Percentiles rank a stretch among this genome's conserved stretches.
Evolutionary conservation across 2,113 vertebrate species (phyloP).

Genomic region (Loxodonta africana): DNA sequence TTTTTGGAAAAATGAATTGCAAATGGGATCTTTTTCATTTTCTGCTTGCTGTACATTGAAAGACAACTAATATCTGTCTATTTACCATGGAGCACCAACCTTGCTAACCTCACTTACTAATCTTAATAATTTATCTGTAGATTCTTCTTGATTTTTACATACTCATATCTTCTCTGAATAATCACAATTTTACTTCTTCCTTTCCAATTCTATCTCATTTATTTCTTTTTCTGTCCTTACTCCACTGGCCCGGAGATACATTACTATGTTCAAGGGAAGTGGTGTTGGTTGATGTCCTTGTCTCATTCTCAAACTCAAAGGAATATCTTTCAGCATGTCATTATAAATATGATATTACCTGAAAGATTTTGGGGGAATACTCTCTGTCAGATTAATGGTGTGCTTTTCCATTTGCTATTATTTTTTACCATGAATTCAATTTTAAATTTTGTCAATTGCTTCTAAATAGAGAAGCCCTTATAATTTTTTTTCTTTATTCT

Average conservation of each 20-base stretch:
- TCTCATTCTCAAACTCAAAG: background rate
- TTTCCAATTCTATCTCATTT: slow-evolving; percentile 4
- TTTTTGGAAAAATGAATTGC: background rate
- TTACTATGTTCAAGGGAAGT: background rate
- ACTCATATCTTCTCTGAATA: background rate
- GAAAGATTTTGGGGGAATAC: background rate
- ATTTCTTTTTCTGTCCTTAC: background rate
- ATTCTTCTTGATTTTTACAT: background rate
- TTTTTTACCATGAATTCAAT: background rate
- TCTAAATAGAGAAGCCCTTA: background rate
- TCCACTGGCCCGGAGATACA: background rate
- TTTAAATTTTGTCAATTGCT: slow-evolving; percentile 8
- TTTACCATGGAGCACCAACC: background rate
- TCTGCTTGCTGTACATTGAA: background rate
- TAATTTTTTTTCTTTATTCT: background rate
- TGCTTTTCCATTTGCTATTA: background rate
- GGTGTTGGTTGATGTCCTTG: background rate
- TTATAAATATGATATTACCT: background rate
- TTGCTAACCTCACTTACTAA: background rate
- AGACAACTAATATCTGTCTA: background rate
- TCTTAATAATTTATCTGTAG: background rate
- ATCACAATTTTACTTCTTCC: background rate
- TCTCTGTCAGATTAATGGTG: background rate
- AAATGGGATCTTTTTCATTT: background rate
- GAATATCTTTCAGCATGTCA: background rate